Conservation (phyloP, 2,888 invertebrate genomes). For the Eudemis profundana region DNA sequence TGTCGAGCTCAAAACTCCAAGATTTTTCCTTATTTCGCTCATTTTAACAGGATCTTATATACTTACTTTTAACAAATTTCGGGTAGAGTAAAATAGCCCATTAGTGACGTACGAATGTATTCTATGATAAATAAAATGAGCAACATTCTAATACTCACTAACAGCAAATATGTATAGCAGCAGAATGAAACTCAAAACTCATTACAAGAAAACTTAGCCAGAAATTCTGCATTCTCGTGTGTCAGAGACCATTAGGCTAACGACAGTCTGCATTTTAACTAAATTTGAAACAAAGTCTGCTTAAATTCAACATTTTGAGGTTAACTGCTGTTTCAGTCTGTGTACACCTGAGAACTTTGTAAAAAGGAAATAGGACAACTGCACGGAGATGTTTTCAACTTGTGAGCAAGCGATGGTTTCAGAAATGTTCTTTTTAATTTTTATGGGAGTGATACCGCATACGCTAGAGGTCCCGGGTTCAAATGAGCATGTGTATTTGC, state of each 20-base stretch:
- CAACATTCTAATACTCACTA: not conserved
- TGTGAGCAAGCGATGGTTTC: not conserved
- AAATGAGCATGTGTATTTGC: no score
- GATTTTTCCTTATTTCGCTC: no score
- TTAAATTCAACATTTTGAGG: slow-evolving; percentile 21
- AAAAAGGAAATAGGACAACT: slow-evolving; percentile 15
- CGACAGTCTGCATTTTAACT: slow-evolving; percentile 28
- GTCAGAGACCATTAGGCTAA: slow-evolving; percentile 26
- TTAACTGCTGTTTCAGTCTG: not conserved
- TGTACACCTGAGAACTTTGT: slow-evolving; percentile 13
- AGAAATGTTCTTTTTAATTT: not conserved
- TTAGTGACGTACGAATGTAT: no score
- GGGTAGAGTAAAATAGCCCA: no score
- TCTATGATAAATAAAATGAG: not conserved
- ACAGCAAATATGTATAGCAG: not conserved
- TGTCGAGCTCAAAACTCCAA: no score
- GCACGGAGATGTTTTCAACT: not conserved
- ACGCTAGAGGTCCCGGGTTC: no score
- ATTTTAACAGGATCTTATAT: no score
- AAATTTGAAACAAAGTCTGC: slow-evolving; percentile 25
- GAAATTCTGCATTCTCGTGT: slow-evolving; percentile 17
- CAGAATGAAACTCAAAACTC: not conserved
- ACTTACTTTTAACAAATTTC: no score
- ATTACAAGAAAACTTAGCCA: not conserved
- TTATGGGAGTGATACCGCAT: no score